Percentiles rank a stretch among this genome's conserved stretches.
These are phyloP conservation scores for Hemicordylus capensis DNA, from an alignment of 2,113 vertebrate genomes.

Conservation along the genomic window DNA sequence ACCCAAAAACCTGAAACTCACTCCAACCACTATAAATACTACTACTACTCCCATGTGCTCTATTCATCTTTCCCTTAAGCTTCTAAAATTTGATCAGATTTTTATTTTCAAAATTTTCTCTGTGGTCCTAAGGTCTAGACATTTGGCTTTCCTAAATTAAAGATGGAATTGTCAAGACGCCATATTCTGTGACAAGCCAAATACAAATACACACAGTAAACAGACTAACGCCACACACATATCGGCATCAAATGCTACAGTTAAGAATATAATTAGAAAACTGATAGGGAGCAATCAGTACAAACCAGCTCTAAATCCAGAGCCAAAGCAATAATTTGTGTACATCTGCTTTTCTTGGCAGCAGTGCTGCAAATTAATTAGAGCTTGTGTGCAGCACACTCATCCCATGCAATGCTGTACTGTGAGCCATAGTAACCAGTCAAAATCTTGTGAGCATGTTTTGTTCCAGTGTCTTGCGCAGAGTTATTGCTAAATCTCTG, in stretches of 20 bases:
- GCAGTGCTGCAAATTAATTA: slow-evolving; percentile 17
- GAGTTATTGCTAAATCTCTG: slow-evolving; percentile 12
- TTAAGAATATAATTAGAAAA: slow-evolving; percentile 43
- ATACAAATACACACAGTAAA: background rate
- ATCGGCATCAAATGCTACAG: background rate
- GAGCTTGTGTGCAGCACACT: background rate
- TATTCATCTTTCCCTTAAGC: background rate
- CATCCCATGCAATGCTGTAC: background rate
- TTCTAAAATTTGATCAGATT: background rate
- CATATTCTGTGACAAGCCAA: background rate
- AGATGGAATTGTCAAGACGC: background rate
- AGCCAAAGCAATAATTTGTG: slow-evolving; percentile 53
- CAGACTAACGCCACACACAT: background rate
- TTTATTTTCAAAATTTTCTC: background rate
- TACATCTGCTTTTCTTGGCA: slow-evolving; percentile 66
- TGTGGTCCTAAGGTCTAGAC: background rate
- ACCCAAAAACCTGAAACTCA: background rate
- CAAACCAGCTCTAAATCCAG: slow-evolving; percentile 47
- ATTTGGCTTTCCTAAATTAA: background rate
- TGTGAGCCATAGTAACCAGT: background rate
- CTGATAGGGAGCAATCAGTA: slow-evolving; percentile 65
- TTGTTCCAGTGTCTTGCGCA: background rate
- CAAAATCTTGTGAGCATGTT: rapidly evolving
- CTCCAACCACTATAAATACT: background rate
- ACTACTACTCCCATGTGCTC: background rate